phyloP scores from a whole-genome alignment of 2,888 invertebrate genomes.

The Athalia rosae region DNA sequence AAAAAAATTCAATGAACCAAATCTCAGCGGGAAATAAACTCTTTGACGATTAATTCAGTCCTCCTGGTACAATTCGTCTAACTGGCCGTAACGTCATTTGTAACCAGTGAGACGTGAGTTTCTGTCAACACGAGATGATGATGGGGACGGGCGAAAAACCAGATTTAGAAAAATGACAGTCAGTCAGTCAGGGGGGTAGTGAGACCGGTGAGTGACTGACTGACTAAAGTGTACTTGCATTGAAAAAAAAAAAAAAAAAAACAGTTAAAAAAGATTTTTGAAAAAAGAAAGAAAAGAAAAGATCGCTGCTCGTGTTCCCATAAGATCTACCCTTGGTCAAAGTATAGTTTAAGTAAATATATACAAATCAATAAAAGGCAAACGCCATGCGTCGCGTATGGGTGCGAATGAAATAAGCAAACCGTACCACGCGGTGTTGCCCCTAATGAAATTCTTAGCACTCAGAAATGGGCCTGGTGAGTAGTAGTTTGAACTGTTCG shows the following conservation, averaged over 20 bases:
- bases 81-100: slow-evolving; percentile 10
- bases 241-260: not conserved
- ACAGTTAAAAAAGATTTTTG: slow-evolving; percentile 8
- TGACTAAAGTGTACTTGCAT: not conserved
- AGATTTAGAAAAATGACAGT: slow-evolving; percentile 31
- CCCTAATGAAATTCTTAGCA: slow-evolving; percentile 36
- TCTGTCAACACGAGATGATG: slow-evolving; percentile 20
- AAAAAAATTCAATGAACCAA: no score
- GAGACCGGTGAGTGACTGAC: not conserved
- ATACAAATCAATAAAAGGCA: slow-evolving; percentile 35
- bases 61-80: not conserved
- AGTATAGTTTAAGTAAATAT: slow-evolving; percentile 13
- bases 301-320: no score
- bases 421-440: not conserved
- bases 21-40: no score
- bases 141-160: slow-evolving; percentile 8
- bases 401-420: not conserved
- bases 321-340: not conserved
- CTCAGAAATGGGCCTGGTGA: not conserved
- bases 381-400: not conserved
- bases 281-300: not conserved
- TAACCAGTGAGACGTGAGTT: slow-evolving; percentile 32
- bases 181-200: not conserved
- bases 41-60: slow-evolving; percentile 1
- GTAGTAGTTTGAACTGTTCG: slow-evolving; percentile 20